Base-by-base conservation (phyloP, 1,140 invertebrate species). In the Helicorthomorpha holstii region DNA sequence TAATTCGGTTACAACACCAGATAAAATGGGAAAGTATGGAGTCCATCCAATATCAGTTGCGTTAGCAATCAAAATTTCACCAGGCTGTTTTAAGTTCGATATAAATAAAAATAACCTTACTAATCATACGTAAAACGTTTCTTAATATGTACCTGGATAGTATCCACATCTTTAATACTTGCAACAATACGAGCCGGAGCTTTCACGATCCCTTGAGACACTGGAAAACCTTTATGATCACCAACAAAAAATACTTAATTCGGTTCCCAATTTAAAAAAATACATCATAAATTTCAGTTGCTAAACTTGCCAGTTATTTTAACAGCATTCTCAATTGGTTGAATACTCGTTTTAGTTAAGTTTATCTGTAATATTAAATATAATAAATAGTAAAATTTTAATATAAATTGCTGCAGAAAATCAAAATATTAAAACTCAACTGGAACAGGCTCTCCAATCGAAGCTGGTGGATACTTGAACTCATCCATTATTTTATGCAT, bases 31-130 rank as follows among this genome's bases (percentile, higher is more conserved):
- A 61, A 90, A 91, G 63, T 86, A 89, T 1, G 85, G 85, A 19
- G 80, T 81, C 86, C 86, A 91, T n/a, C 81, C 85, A 52, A 90
- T 82, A 61, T 91, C 85, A 0, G 85, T 90, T 19, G 75, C 74
- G 50, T 74, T 69, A 0, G 85, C 86, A 52, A 91, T 79, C 42
- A 90, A 67, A 56, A 91, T 76, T 60, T 90, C 85, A 1, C 82
- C 83, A 44, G 59, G 57, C 65, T n/a, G n/a, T n/a, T n/a, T 74
- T 57, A 47, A 64, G 56, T 22, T 12, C n/a, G 29, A 27, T 7
- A 34, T 34, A 34, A 7, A n/a, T n/a, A n/a, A n/a, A n/a, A n/a
- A n/a, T n/a, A n/a, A n/a, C n/a, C n/a, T n/a, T n/a, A n/a, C n/a
- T n/a, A n/a, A n/a, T n/a, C n/a, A n/a, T 34, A 7, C n/a, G n/a